Base-by-base conservation (phyloP, 1,140 invertebrate species). In the Halotydeus destructor region DNA sequence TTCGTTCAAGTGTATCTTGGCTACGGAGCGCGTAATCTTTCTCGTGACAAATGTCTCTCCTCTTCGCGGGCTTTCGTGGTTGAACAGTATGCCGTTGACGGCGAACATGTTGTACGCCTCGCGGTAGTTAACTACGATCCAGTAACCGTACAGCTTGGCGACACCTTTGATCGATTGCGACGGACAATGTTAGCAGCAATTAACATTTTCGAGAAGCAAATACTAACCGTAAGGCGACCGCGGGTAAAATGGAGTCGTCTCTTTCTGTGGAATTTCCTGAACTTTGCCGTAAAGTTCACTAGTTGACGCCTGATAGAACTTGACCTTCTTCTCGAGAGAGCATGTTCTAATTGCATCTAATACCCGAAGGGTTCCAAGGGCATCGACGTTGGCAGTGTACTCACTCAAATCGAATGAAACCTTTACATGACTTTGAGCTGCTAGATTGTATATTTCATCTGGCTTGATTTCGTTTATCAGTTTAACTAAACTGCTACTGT, bases 381-480 rank as follows among this genome's bases (percentile, higher is more conserved):
- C 94, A 64, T 98, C 91, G 8, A 99, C 93, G 69, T 96, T 89
- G 0, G 91, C 89, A 3, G 94, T 99, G 54, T 99, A 99, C 64
- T 99, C 93, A 52, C 85, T 89, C 47, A 99, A 64, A 57, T 99
- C 91, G 60, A 99, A 99, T 0, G 80, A 84, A 48, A 97, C 89
- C 68, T 97, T 98, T 5, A 99, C 94, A 63, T 99, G 94, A 55
- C 88, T 96, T 61, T 99, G 93, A 2, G 94, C 94, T n/a, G 86
- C 94, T 38, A 99, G 67, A 69, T 99, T 98, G 57, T 99, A 99
- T 48, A 99, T 82, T 65, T 99, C 94, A 38, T 73, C 73, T 0
- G 94, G 94, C 54, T 77, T 71, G 3, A 84, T 70, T 55, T 71
- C 66, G 39, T 68, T 72, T 35, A 99, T 93, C 35, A 98, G 78